A percentile compares a stretch with the other conserved stretches of the same genome.
Conservation (phyloP, 2,113 vertebrate genomes). For the Hyperoodon ampullatus region DNA sequence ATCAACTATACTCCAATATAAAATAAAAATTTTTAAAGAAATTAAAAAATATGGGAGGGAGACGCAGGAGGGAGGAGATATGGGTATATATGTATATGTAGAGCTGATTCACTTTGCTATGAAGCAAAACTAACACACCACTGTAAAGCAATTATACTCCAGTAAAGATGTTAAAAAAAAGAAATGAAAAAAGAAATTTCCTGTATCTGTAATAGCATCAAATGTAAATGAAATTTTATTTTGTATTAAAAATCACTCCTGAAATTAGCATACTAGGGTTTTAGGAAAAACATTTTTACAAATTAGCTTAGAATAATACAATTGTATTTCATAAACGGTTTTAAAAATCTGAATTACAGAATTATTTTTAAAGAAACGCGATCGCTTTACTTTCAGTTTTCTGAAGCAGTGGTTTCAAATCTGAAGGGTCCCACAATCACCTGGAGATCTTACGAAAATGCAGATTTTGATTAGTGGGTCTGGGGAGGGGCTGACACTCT, state of each 20-base stretch:
- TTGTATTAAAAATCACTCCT: background rate
- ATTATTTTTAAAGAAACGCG: background rate
- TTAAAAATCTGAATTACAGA: background rate
- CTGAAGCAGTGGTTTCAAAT: background rate
- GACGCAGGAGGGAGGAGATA: too few species aligned
- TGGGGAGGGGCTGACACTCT: rapidly evolving
- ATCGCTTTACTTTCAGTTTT: background rate
- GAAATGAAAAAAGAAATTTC: background rate
- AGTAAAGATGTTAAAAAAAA: too few species aligned
- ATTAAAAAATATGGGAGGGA: too few species aligned
- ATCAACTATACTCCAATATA: too few species aligned
- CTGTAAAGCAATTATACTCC: too few species aligned
- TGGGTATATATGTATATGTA: too few species aligned
- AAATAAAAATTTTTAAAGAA: too few species aligned
- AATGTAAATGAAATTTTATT: background rate
- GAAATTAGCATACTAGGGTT: background rate
- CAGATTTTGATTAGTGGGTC: background rate
- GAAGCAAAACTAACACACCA: too few species aligned
- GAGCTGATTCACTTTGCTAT: too few species aligned
- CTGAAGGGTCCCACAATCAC: background rate
- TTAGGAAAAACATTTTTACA: background rate
- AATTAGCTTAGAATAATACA: background rate
- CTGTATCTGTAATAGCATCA: background rate
- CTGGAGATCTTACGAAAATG: background rate
- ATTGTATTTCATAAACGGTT: background rate